Base-by-base conservation (phyloP, 2,888 invertebrate species). In the Stenolophus ochropezus region DNA sequence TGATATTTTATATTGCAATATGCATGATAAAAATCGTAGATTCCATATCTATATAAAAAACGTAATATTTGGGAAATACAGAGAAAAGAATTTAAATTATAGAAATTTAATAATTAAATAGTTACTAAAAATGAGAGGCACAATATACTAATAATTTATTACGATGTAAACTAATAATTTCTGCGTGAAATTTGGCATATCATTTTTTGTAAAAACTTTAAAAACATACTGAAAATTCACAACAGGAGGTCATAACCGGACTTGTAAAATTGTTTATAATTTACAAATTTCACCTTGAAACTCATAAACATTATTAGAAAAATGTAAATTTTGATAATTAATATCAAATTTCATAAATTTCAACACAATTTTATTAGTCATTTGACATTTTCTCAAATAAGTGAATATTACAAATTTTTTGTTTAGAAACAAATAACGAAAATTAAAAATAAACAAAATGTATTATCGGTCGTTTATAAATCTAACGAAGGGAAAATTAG, bases 321-420 rank as follows among this genome's bases (percentile, higher is more conserved):
- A 20, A 20, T 53, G 20, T 14, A 8, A 53, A 53, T 53, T 8
- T 53, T 53, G 25, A n/a, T 58, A 23, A 58, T 58, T 58, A 58
- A 23, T 58, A 58, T 58, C 23, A 58, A 58, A 58, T 58, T 58
- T 58, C 58, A 58, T 21, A 21, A 53, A 53, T 53, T 53, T 53
- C 53, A 25, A 6, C 20, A 56, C 6, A 56, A 56, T 56, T 56
- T 56, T 56, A 56, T 56, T 56, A 20, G 20, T 2, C 53, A 16
- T 58, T 58, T 25, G 23, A 58, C 25, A 58, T 58, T 58, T 58
- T 23, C 1, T n/a, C 4, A n/a, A 8, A 58, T n/a, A 49, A 16
- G 49, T 33, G 33, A 33, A 8, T 33, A 11, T n/a, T 4, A 49
- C 8, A 1, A 23, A 58, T 23, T 58, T 8, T 20, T 20, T 4